Evolutionary conservation across 1,140 invertebrate species (phyloP), one percentile per base, ranked within the genome.

Genomic region (Ceratina australensis): DNA sequence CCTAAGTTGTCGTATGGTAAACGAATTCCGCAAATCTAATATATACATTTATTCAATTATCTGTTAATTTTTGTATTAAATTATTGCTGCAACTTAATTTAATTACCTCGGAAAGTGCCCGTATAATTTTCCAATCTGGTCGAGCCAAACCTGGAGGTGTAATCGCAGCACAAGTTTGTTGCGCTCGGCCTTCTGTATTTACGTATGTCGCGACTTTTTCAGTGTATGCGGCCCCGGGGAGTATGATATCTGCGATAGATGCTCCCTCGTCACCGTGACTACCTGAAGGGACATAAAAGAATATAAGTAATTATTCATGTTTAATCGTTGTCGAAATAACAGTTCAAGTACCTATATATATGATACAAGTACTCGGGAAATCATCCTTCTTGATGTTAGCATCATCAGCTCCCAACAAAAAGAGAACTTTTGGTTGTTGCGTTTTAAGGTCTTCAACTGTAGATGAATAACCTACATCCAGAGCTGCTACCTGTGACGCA

Each of bases 41-140:
- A 94, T 56, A 74, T 10, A 52, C 15, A 68, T 59, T 42, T 15
- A 54, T 56, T 71, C 15, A 28, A 81, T 82, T 64, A 56, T 72
- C 20, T 33, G 8, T 20, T 16, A 8, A 33, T 64, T 64, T 20
- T 15, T 5, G 5, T 8, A 42, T 42, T 42, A 10, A 42, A 42
- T 42, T 5, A 1, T 20, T 16, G n/a, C 12, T 7, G 24, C 15
- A 16, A 67, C 24, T 67, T 16, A 20, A 78, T 33, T 64, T 71
- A 74, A 67, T 87, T 89, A 96, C 95, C 93, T 97, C 96, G 20
- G 96, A 95, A n/a, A 97, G 89, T 57, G 96, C 97, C 89, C 97
- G 92, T 82, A 99, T 95, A 78, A 99, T 99, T 93, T 99, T 99
- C 99, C 99, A 99, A 93, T 99, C 99, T 83, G 98, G 97, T 74